A percentile compares a stretch with the other conserved stretches of the same genome.
Conservation (phyloP, 2,113 vertebrate genomes). For the Isurus oxyrinchus region DNA sequence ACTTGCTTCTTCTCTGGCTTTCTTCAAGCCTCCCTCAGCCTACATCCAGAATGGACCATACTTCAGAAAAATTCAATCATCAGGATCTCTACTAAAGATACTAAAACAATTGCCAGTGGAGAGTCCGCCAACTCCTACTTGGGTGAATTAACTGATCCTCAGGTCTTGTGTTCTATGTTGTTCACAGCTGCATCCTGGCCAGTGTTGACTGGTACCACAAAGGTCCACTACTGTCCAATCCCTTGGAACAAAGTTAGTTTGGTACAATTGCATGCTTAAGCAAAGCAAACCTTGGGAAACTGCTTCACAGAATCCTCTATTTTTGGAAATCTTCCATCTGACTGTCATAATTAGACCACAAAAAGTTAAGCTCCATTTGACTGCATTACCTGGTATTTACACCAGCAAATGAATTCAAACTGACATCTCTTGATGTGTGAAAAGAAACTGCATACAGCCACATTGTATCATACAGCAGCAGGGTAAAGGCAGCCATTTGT, state of each 20-base stretch:
- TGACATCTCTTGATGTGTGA: not conserved
- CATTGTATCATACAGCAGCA: not conserved
- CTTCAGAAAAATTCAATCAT: not conserved
- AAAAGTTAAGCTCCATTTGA: not conserved
- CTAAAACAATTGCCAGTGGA: not conserved
- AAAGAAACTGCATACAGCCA: not conserved
- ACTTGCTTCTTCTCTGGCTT: too few species aligned
- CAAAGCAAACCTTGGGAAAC: not conserved
- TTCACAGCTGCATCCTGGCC: not conserved
- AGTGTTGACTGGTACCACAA: not conserved
- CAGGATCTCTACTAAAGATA: not conserved
- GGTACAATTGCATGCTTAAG: not conserved
- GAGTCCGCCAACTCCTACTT: too few species aligned
- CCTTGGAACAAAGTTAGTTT: not conserved
- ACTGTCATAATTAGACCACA: not conserved
- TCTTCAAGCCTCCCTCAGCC: too few species aligned
- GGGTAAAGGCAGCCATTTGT: not conserved
- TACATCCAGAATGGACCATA: not conserved
- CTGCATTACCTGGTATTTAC: not conserved
- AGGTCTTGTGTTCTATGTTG: not conserved
- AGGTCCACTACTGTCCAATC: not conserved
- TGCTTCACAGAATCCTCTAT: not conserved
- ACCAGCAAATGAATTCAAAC: not conserved
- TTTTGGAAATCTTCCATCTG: not conserved
- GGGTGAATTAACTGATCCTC: not conserved